A percentile compares a stretch with the other conserved stretches of the same genome.
These are phyloP conservation scores for Cololabis saira DNA, from an alignment of 2,113 vertebrate genomes.

Conservation along the genomic window DNA sequence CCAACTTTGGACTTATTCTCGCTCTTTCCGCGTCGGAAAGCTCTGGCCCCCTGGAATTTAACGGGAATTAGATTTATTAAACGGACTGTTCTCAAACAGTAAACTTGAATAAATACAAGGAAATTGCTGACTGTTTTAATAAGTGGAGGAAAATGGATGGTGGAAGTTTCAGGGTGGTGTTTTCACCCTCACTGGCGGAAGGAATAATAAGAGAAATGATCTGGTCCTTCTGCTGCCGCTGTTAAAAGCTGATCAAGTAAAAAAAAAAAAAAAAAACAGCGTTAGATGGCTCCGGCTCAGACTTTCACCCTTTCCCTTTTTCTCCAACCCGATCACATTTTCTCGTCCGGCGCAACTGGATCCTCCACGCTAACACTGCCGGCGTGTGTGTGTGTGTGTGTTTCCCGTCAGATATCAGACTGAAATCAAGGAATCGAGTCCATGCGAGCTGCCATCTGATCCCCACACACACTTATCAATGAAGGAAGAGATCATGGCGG, in stretches of 20 bases:
- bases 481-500: constrained; percentile 99
- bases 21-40: constrained; percentile 5
- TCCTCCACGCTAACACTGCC: neutral
- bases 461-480: constrained; percentile 89
- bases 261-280: too few relatives aligned
- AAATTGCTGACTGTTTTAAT: too few relatives aligned
- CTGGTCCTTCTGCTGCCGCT: too few relatives aligned
- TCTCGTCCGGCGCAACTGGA: constrained; percentile 81
- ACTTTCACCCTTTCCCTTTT: neutral
- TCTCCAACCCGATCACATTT: constrained; percentile 82
- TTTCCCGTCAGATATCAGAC: constrained; percentile 90
- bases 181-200: too few relatives aligned
- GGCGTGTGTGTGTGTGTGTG: constrained; percentile 14
- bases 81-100: constrained; percentile 2
- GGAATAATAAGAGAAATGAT: too few relatives aligned
- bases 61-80: constrained; percentile 38
- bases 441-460: constrained; percentile 99
- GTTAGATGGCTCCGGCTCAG: too few relatives aligned
- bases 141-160: too few relatives aligned
- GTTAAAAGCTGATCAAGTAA: too few relatives aligned
- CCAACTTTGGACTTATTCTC: neutral
- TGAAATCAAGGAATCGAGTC: constrained; percentile 91
- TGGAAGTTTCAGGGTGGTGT: too few relatives aligned
- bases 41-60: constrained; percentile 20
- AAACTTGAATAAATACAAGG: neutral